Conservation (phyloP, 2,888 invertebrate genomes). For the Phymatocera aterrima region DNA sequence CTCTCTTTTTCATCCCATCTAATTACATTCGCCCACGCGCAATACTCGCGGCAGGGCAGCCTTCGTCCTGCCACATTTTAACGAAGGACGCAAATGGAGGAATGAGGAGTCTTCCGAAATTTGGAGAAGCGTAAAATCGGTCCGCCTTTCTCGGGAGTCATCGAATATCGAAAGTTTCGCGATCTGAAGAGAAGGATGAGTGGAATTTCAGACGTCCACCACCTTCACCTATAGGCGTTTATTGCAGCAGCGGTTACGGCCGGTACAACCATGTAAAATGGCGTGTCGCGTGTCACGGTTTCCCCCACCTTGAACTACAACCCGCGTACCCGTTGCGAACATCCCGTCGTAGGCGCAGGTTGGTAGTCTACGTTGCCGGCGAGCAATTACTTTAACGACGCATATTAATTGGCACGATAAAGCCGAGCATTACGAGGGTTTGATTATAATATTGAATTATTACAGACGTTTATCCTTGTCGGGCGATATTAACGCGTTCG, state of each 20-base stretch:
- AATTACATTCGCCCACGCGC: background rate
- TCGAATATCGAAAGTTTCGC: background rate
- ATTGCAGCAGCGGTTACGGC: constrained; percentile 15
- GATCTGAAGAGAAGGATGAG: background rate
- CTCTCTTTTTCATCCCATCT: background rate
- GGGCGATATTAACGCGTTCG: constrained; percentile 58
- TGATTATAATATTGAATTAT: constrained; percentile 72
- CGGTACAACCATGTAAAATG: constrained; percentile 47
- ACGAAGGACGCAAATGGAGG: too few relatives aligned
- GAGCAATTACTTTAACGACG: constrained; percentile 68
- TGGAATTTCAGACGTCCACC: background rate
- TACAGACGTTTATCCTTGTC: constrained; percentile 69
- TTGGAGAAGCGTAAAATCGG: too few relatives aligned
- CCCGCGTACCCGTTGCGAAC: constrained; percentile 54
- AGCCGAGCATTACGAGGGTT: constrained; percentile 65
- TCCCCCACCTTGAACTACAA: constrained; percentile 53
- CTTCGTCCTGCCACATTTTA: background rate
- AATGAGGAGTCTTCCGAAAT: too few relatives aligned
- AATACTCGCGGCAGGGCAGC: background rate
- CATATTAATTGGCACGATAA: constrained; percentile 70
- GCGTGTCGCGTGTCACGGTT: constrained; percentile 54
- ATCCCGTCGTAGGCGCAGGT: constrained; percentile 49
- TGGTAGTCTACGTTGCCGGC: constrained; percentile 50
- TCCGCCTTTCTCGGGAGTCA: background rate
- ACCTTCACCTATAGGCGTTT: constrained; percentile 10